Percentiles rank a stretch among this genome's conserved stretches.
Conservation (phyloP, 2,797 vertebrate species). For the Lutjanus argentimaculatus region DNA sequence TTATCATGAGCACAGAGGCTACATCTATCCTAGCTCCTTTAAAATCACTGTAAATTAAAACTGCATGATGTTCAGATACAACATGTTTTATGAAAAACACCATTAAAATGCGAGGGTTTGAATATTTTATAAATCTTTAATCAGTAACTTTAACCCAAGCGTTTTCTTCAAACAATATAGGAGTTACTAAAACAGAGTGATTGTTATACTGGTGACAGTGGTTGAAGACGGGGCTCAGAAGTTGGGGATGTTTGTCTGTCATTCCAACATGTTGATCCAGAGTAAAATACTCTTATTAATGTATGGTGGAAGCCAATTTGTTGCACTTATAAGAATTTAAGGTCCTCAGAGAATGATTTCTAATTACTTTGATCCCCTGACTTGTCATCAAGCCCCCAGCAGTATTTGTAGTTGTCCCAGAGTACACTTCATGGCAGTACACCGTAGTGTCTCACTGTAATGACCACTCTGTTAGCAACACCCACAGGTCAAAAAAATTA, state of each 20-base stretch:
- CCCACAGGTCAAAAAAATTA: not conserved
- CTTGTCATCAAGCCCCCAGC: not conserved
- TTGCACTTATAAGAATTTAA: not conserved
- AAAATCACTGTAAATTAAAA: conserved; percentile 6
- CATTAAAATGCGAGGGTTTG: not conserved
- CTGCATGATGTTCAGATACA: not conserved
- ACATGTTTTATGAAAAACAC: conserved; percentile 1
- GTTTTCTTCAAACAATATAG: not conserved
- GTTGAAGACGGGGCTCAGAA: not conserved
- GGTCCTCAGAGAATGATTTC: not conserved
- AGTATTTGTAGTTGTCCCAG: not conserved
- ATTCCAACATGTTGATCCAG: not conserved
- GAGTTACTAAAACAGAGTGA: not conserved
- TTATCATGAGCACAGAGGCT: not conserved
- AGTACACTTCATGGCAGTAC: not conserved
- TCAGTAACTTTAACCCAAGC: not conserved
- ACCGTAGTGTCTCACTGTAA: not conserved
- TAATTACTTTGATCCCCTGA: not conserved
- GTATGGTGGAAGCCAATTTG: not conserved
- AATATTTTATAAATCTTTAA: not conserved
- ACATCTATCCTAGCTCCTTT: not conserved
- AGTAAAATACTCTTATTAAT: not conserved
- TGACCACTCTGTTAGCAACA: not conserved
- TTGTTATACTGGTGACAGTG: not conserved
- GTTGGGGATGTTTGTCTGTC: not conserved